Evolutionary conservation across 1,140 invertebrate species (phyloP).

Genomic region (Leucophenga varia): DNA sequence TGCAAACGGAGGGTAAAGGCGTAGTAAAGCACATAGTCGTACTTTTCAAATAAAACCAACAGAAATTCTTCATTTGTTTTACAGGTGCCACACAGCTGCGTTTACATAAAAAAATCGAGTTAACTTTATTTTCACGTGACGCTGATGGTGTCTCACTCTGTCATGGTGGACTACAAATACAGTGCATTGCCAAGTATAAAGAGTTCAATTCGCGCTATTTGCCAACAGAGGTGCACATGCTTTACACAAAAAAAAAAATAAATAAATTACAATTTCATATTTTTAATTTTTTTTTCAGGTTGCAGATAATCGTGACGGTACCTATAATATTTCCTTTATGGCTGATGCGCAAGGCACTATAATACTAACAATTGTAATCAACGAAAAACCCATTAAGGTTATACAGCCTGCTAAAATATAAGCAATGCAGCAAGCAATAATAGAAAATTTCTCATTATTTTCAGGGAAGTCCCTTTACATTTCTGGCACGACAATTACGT

Average conservation of each 20-base stretch:
- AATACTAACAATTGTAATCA: constrained; percentile 62
- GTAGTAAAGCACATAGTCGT: neutral
- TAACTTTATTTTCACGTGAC: constrained; percentile 60
- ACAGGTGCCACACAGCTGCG: constrained; percentile 46
- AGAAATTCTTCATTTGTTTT: constrained; percentile 4
- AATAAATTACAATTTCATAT: neutral
- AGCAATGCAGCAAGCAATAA: too few species aligned
- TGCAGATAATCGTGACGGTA: constrained; percentile 63
- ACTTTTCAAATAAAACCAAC: too few species aligned
- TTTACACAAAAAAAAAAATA: constrained; percentile 36
- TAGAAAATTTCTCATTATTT: constrained; percentile 1
- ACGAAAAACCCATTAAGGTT: constrained; percentile 66
- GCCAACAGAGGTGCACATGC: constrained; percentile 51
- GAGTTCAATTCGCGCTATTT: constrained; percentile 48
- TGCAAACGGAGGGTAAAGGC: constrained; percentile 59
- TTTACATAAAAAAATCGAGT: constrained; percentile 58
- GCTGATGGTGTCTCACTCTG: constrained; percentile 59
- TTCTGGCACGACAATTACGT: constrained; percentile 59
- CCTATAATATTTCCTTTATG: constrained; percentile 62
- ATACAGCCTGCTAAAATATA: constrained; percentile 3
- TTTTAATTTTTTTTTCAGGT: constrained; percentile 45
- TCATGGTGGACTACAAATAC: constrained; percentile 59
- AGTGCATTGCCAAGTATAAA: constrained; percentile 56
- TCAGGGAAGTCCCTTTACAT: constrained; percentile 64
- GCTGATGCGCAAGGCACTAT: constrained; percentile 64